Evolutionary conservation across 2,888 invertebrate genomes (phyloP).

Genomic region (Drosophila macrospina): DNA sequence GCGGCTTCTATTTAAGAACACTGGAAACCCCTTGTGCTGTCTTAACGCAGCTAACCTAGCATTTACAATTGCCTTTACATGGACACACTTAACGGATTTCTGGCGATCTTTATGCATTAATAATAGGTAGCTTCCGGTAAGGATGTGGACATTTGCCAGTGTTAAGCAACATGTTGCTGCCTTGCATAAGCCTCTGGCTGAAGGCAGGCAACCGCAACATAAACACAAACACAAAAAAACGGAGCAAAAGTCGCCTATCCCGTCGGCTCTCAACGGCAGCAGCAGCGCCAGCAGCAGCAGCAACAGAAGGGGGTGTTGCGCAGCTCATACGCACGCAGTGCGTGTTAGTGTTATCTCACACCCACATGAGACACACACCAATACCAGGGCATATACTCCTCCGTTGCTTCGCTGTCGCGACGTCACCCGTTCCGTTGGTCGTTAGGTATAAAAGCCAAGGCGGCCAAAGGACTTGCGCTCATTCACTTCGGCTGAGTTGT

Average conservation of each 20-base stretch:
- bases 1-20: neutral
- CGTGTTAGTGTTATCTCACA: constrained; percentile 51
- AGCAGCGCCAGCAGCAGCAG: neutral
- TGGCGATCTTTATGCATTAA: constrained; percentile 37
- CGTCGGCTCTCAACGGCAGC: constrained; percentile 9
- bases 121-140: constrained; percentile 25
- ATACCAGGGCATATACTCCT: constrained; percentile 2
- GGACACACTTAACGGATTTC: constrained; percentile 3
- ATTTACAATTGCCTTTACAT: too few species aligned
- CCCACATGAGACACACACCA: constrained; percentile 24
- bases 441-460: constrained; percentile 72
- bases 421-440: constrained; percentile 42
- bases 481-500: constrained; percentile 74
- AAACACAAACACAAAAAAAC: constrained; percentile 2
- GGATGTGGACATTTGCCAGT: constrained; percentile 13
- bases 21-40: too few species aligned
- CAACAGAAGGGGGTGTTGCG: constrained; percentile 18
- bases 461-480: constrained; percentile 68
- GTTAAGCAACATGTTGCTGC: constrained; percentile 51
- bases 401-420: constrained; percentile 30
- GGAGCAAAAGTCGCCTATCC: constrained; percentile 25
- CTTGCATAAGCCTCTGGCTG: constrained; percentile 19
- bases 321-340: constrained; percentile 30
- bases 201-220: constrained; percentile 38
- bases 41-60: too few species aligned